These are phyloP conservation scores for Eurytoma adleriae DNA, from an alignment of 2,888 invertebrate species.

Conservation along the genomic window DNA sequence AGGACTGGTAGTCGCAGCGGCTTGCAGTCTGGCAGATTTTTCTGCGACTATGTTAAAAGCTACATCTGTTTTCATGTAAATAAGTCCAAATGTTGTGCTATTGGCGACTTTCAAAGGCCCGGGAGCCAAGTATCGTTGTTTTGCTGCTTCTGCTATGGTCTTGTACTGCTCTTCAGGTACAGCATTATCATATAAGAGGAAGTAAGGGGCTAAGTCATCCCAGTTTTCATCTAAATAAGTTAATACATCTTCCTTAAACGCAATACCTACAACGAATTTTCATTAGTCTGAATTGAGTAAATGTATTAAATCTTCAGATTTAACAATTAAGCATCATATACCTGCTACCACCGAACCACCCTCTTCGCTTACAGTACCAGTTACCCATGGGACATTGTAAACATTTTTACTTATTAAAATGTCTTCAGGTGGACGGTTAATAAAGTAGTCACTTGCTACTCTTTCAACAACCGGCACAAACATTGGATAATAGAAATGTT, in stretches of 20 bases:
- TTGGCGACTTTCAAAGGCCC: background rate
- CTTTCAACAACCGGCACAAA: constrained; percentile 17
- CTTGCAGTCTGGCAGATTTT: constrained; percentile 79
- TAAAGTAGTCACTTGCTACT: background rate
- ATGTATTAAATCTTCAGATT: too few relatives aligned
- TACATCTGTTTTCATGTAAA: constrained; percentile 20
- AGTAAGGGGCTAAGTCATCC: background rate
- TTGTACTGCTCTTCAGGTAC: background rate
- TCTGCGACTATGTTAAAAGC: constrained; percentile 66
- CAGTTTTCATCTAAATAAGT: background rate
- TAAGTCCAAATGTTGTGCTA: background rate
- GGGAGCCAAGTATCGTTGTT: background rate
- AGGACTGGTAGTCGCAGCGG: constrained; percentile 78
- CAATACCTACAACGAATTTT: background rate
- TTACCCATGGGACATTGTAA: background rate
- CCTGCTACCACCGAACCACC: background rate
- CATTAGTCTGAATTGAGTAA: too few relatives aligned
- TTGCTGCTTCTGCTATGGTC: background rate
- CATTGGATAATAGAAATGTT: constrained; percentile 6
- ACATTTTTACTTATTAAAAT: background rate
- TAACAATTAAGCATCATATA: background rate
- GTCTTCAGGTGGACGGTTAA: constrained; percentile 12
- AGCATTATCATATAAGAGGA: background rate
- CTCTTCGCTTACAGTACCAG: background rate
- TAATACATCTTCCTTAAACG: background rate